Evolutionary conservation across 2,113 vertebrate genomes (phyloP), one percentile per base, ranked within the genome.

Genomic region (Trachemys scripta): DNA sequence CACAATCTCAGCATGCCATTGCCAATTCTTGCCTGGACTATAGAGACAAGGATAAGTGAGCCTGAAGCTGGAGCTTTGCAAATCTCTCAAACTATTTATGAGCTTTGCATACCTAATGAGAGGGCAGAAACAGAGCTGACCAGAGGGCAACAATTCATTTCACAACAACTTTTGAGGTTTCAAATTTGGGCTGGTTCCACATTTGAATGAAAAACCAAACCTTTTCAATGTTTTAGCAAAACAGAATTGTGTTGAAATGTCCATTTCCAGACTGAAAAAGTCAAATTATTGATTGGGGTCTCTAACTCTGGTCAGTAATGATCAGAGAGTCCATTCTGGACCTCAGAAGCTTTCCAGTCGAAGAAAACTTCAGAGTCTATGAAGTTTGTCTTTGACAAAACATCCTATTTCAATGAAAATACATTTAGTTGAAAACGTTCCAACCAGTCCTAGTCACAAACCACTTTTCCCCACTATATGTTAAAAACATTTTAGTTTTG

Each of bases 231-330:
- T 1, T 0, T 16, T 91, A 94, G 82, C 5, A 65, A 92, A 90
- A 72, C 2, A 1, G 80, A 78, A 90, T 12, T 0, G 0, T 75
- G 5, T 82, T 49, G 79, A 84, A 90, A 87, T 51, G 38, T 0
- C 0, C 16, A 22, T 65, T 93, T 83, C 75, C 6, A 87, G 0
- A 5, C 82, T 31, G 17, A 83, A 29, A 1, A 53, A 0, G 14
- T 0, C 0, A 7, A 3, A 22, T 47, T 17, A 25, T 16, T 45
- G 24, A 78, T 47, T 47, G 42, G 25, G 75, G 75, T 25, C 12
- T 78, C 24, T 78, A 45, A 45, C 11, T 47, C 42, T 78, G 38
- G 20, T 76, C 72, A 76, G 72, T 45, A 22, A 45, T 59, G 57
- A 14, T 82, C n/a, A 59, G 10, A 54, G 27, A 87, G 1, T 75